These are phyloP conservation scores for Chrysopa pallens DNA, from an alignment of 1,140 invertebrate species.

Conservation along the genomic window DNA sequence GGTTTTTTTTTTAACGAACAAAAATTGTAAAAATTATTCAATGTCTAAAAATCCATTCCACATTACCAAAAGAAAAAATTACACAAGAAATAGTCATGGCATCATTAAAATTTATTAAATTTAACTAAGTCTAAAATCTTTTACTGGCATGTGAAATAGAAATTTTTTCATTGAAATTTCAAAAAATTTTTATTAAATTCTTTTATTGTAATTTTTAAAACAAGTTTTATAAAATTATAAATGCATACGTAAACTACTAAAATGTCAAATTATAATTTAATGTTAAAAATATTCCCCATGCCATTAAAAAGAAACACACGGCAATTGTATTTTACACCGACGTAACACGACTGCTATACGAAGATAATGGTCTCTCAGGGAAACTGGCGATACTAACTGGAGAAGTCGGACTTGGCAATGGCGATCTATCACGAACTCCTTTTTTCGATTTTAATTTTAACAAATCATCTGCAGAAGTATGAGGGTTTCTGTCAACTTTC, in stretches of 20 bases:
- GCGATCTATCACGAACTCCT: no score
- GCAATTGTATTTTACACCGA: neutral
- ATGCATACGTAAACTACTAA: neutral
- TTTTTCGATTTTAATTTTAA: neutral
- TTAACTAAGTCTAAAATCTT: neutral
- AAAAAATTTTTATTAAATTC: conserved; percentile 3
- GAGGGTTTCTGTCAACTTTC: neutral
- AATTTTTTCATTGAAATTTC: conserved; percentile 2
- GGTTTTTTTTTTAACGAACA: conserved; percentile 5
- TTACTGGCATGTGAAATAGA: conserved; percentile 13
- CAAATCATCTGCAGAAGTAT: no score
- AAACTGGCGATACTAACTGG: no score
- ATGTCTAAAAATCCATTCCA: conserved; percentile 11
- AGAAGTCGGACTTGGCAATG: neutral
- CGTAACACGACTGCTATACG: neutral
- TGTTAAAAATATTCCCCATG: conserved; percentile 5
- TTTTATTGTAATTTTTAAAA: conserved; percentile 1
- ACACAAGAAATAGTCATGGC: neutral
- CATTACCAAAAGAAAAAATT: conserved; percentile 7
- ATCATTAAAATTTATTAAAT: no score
- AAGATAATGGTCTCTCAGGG: no score
- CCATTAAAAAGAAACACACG: neutral
- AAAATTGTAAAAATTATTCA: conserved; percentile 2
- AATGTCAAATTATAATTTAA: no score
- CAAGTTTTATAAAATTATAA: conserved; percentile 3